phyloP scores from a whole-genome alignment of 1,140 invertebrate genomes.

The Anastatus disparis region DNA sequence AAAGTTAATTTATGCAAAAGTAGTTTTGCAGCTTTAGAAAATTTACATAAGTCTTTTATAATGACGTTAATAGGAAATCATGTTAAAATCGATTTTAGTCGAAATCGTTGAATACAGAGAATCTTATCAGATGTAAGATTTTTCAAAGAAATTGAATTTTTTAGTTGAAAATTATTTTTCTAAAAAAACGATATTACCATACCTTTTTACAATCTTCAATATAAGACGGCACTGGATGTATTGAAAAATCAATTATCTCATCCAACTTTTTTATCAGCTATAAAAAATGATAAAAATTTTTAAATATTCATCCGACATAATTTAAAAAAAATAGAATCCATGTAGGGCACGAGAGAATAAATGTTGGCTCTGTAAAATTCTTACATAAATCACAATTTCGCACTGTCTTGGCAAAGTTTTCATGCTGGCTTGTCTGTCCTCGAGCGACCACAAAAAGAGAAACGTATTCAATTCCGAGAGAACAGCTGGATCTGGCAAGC shows the following conservation, averaged over 20 bases:
- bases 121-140: too few relatives aligned
- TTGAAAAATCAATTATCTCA: slow-evolving; percentile 58
- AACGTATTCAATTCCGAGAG: slow-evolving; percentile 72
- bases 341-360: background rate
- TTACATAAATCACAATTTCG: slow-evolving; percentile 54
- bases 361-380: slow-evolving; percentile 35
- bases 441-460: slow-evolving; percentile 70
- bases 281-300: slow-evolving; percentile 20
- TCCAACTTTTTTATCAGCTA: slow-evolving; percentile 66
- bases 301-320: background rate
- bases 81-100: too few relatives aligned
- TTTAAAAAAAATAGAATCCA: background rate
- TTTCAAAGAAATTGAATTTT: too few relatives aligned
- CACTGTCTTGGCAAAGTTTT: slow-evolving; percentile 53
- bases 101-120: too few relatives aligned
- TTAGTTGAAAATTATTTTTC: too few relatives aligned
- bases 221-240: slow-evolving; percentile 44
- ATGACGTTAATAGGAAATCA: too few relatives aligned
- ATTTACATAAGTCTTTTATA: too few relatives aligned
- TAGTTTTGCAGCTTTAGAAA: too few relatives aligned
- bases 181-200: too few relatives aligned
- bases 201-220: slow-evolving; percentile 66
- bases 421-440: slow-evolving; percentile 63
- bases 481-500: slow-evolving; percentile 71
- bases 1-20: too few relatives aligned